These are phyloP conservation scores for Chaenodraco wilsoni DNA, from an alignment of 2,797 vertebrate species.

Conservation along the genomic window DNA sequence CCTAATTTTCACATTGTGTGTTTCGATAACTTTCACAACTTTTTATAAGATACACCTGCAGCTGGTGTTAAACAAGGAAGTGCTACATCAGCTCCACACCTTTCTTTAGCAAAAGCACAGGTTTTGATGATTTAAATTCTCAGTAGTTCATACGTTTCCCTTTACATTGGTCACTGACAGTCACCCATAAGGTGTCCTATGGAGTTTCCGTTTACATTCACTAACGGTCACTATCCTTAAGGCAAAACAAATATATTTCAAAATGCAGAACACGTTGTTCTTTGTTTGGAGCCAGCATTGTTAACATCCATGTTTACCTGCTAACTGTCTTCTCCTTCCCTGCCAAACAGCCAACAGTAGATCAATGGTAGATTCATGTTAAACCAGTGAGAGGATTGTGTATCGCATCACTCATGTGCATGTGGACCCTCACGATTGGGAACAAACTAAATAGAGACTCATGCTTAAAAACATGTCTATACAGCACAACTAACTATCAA, in stretches of 20 bases:
- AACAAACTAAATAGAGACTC: background rate
- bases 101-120: background rate
- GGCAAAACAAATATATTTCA: slow-evolving; percentile 16
- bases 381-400: background rate
- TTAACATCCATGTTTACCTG: slow-evolving; percentile 10
- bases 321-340: background rate
- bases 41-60: slow-evolving; percentile 15
- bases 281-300: background rate
- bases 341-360: background rate
- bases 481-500: background rate
- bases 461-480: background rate
- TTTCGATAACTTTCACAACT: slow-evolving; percentile 29
- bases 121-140: background rate
- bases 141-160: background rate
- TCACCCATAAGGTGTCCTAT: background rate
- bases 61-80: slow-evolving; percentile 9
- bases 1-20: slow-evolving; percentile 10
- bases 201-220: slow-evolving; percentile 1
- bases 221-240: background rate
- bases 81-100: background rate
- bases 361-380: background rate
- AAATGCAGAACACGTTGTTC: background rate
- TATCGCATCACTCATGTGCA: background rate
- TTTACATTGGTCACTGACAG: background rate
- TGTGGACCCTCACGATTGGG: background rate